Percentiles rank a stretch among this genome's conserved stretches.
These are phyloP conservation scores for Salvelinus namaycush DNA, from an alignment of 2,113 vertebrate species.

Conservation along the genomic window DNA sequence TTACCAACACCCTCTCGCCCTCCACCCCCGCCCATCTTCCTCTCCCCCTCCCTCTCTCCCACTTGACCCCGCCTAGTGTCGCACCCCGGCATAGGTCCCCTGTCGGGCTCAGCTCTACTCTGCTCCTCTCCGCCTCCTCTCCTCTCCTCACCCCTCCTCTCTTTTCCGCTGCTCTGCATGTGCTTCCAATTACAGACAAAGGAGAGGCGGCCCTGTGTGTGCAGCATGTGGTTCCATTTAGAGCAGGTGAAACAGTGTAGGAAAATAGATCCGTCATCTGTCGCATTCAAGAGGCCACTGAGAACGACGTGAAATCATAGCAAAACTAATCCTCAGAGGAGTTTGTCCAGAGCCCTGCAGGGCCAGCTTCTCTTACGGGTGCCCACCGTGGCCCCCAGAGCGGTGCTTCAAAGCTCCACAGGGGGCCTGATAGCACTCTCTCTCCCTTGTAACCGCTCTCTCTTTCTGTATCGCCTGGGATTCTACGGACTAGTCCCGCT, in stretches of 20 bases:
- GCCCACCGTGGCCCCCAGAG: constrained; percentile 16
- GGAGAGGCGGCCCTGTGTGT: constrained; percentile 54
- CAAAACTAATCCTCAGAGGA: constrained; percentile 62
- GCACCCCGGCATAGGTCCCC: background rate
- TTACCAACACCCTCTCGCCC: too few relatives aligned
- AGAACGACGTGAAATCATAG: constrained; percentile 73
- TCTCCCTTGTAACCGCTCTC: background rate
- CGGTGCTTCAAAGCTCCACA: constrained; percentile 30
- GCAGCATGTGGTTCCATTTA: constrained; percentile 76
- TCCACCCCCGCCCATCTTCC: background rate
- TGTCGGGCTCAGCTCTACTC: constrained; percentile 33
- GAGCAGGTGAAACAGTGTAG: constrained; percentile 82
- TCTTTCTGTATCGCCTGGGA: constrained; percentile 16
- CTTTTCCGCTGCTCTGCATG: constrained; percentile 48
- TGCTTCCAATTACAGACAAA: constrained; percentile 77
- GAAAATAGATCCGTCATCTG: constrained; percentile 78
- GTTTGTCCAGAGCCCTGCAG: constrained; percentile 8
- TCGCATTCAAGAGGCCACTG: constrained; percentile 67
- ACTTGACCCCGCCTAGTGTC: background rate
- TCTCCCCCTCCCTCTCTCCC: too few relatives aligned
- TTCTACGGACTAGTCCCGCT: constrained; percentile 22
- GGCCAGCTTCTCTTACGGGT: constrained; percentile 36
- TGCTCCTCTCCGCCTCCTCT: constrained; percentile 32
- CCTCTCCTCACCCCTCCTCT: background rate
- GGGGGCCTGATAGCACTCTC: constrained; percentile 32